Conservation (phyloP, 1,140 invertebrate genomes). For the Pseudachorutes palmiensis region DNA sequence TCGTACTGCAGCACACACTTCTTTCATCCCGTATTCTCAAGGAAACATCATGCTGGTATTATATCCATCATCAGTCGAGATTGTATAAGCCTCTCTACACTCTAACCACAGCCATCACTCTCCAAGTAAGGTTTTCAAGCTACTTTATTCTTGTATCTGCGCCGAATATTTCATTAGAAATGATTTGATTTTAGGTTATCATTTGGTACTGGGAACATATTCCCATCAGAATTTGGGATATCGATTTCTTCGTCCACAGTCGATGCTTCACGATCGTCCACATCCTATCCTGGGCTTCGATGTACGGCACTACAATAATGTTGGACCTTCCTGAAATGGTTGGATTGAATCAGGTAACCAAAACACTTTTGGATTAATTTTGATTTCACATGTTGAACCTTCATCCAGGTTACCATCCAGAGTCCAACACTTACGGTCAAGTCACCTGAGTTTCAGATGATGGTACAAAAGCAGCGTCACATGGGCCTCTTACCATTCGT, state of each 20-base stretch:
- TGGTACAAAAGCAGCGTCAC: slow-evolving; percentile 29
- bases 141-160: no score
- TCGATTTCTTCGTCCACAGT: neutral
- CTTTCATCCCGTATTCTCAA: slow-evolving; percentile 16
- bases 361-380: neutral
- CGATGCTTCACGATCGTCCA: slow-evolving; percentile 12
- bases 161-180: neutral
- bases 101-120: slow-evolving; percentile 16
- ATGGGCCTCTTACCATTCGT: slow-evolving; percentile 33
- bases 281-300: slow-evolving; percentile 23
- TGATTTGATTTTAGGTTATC: slow-evolving; percentile 19
- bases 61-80: slow-evolving; percentile 21
- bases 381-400: neutral
- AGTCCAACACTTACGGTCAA: slow-evolving; percentile 21
- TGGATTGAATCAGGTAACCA: slow-evolving; percentile 32
- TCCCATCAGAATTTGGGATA: slow-evolving; percentile 15
- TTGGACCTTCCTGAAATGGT: slow-evolving; percentile 32
- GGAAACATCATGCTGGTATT: slow-evolving; percentile 14
- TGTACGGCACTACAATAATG: slow-evolving; percentile 33
- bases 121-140: slow-evolving; percentile 21
- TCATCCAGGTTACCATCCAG: slow-evolving; percentile 24
- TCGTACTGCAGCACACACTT: slow-evolving; percentile 25
- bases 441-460: slow-evolving; percentile 22
- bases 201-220: slow-evolving; percentile 23
- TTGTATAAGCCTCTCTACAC: slow-evolving; percentile 30